Evolutionary conservation across 2,888 invertebrate species (phyloP).

Genomic region (Clanis bilineata): DNA sequence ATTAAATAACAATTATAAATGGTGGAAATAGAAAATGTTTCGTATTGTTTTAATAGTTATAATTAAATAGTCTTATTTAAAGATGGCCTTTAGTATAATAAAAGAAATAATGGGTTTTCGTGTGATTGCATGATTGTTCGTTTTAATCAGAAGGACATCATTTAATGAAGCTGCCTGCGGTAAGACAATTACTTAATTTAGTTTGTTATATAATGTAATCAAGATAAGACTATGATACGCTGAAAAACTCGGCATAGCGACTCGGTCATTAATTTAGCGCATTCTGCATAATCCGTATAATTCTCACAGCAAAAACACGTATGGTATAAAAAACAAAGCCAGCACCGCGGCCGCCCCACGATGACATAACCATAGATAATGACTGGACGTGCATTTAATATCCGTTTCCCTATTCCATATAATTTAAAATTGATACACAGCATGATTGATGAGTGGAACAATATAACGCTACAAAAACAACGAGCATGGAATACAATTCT

Average conservation of each 20-base stretch:
- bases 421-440: slow-evolving; percentile 21
- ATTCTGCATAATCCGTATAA: background rate
- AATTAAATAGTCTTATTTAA: background rate
- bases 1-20: background rate
- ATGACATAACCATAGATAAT: slow-evolving; percentile 16
- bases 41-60: background rate
- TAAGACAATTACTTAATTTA: too few relatives aligned
- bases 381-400: slow-evolving; percentile 31
- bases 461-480: slow-evolving; percentile 45
- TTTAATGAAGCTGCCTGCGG: too few relatives aligned
- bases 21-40: background rate
- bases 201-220: too few relatives aligned
- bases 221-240: background rate
- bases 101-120: too few relatives aligned
- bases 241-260: background rate
- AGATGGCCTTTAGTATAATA: too few relatives aligned
- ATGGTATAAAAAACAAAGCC: slow-evolving; percentile 1
- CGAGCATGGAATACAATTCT: slow-evolving; percentile 56
- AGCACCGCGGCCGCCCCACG: background rate
- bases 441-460: slow-evolving; percentile 26
- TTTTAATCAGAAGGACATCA: too few relatives aligned
- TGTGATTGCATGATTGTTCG: too few relatives aligned
- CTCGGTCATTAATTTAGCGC: background rate
- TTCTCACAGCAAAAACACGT: slow-evolving; percentile 4
- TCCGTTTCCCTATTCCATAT: slow-evolving; percentile 31